phyloP scores from a whole-genome alignment of 2,888 invertebrate species.

The Campoplex nolae region DNA sequence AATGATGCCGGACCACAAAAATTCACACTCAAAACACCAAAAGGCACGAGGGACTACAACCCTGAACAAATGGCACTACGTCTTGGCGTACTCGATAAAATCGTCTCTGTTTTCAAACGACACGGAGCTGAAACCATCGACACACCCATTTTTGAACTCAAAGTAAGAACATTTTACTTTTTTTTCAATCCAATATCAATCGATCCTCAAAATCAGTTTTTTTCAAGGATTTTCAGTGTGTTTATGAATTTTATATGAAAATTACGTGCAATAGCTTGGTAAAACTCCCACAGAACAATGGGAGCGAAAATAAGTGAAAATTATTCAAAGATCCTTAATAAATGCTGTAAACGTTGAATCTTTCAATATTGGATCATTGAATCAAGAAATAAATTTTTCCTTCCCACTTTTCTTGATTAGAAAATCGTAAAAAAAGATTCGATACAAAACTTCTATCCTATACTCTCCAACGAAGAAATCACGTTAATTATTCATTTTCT shows the following conservation, averaged over 20 bases:
- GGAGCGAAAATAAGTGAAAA: too few species aligned
- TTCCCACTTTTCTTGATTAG: too few species aligned
- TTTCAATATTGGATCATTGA: too few species aligned
- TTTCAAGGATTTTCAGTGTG: background rate
- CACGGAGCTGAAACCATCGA: slow-evolving; percentile 99
- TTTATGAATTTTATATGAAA: background rate
- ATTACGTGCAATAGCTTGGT: background rate
- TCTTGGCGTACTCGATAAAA: slow-evolving; percentile 93
- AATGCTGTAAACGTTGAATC: too few species aligned
- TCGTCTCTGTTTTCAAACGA: slow-evolving; percentile 95
- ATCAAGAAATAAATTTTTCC: too few species aligned
- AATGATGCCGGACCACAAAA: slow-evolving; percentile 88
- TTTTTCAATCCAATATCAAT: background rate
- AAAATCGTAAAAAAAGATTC: too few species aligned
- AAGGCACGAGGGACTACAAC: slow-evolving; percentile 97
- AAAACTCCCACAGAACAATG: too few species aligned
- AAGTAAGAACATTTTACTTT: slow-evolving; percentile 87
- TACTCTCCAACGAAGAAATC: background rate
- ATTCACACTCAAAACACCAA: slow-evolving; percentile 95
- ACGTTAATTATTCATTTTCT: slow-evolving; percentile 25
- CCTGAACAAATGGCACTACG: slow-evolving; percentile 98
- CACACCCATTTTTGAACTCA: slow-evolving; percentile 98
- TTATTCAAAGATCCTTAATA: too few species aligned
- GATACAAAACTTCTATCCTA: background rate
- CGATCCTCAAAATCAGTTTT: too few species aligned